Evolutionary conservation across 2,797 vertebrate species (phyloP), one percentile per base, ranked within the genome.

Genomic region (Sebastes goodei): DNA sequence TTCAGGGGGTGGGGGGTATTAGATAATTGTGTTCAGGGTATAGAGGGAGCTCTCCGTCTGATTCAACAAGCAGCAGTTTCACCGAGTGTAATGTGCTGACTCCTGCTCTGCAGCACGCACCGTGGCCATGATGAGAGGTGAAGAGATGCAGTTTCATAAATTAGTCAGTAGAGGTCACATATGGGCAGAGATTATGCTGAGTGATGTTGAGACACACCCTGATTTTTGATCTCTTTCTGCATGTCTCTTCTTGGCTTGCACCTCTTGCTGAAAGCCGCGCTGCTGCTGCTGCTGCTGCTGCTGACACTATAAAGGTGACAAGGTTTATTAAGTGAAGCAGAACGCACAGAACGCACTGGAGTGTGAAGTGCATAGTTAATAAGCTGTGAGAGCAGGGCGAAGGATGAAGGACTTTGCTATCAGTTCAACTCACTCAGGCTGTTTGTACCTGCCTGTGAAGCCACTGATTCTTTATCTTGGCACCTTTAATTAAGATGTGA

Each of bases 111-210:
- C 82, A 2, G 87, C 85, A 55, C 6, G 33, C 71, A 29, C 55
- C 2, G 42, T 52, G 81, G 42, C 30, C n/a, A 20, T 61, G 53
- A 67, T 71, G 59, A 81, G 46, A 57, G 46, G 17, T 1, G 10
- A 29, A 38, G 12, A 21, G 56, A 46, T 91, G 94, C 88, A 93
- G 81, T 89, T 92, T 63, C 71, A 77, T 62, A 42, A 84, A 78
- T 79, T 21, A 66, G 88, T 88, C 93, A 93, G 88, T 72, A 94
- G 94, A 90, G 90, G 94, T 91, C 92, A 86, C 76, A 73, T 83
- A 49, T 15, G 30, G 68, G 62, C 76, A 80, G 63, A 76, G 67
- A 85, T 75, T 65, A 46, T 63, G 17, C 2, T 32, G 49, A 60
- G 55, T 42, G 78, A 55, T 62, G 55, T 15, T 27, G 83, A 76